Evolutionary conservation across 2,113 vertebrate genomes (phyloP).

Genomic region (Entosphenus tridentatus): DNA sequence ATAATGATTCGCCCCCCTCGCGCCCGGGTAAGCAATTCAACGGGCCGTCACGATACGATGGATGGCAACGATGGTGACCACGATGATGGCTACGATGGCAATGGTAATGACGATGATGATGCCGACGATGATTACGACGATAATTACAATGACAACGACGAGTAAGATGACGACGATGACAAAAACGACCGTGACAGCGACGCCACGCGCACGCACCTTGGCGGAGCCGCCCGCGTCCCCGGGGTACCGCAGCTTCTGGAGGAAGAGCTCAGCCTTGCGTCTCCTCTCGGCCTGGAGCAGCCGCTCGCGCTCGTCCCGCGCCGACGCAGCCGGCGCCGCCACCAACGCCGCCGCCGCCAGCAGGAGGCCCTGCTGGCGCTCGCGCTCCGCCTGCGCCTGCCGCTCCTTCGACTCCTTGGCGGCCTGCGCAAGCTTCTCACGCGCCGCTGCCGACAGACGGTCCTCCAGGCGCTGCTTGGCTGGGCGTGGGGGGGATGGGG

Average conservation of each 20-base stretch:
- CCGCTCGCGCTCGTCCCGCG: constrained; percentile 70
- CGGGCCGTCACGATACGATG: too few relatives aligned
- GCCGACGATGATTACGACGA: too few relatives aligned
- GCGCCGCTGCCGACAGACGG: constrained; percentile 74
- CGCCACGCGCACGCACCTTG: too few relatives aligned
- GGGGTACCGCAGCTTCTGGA: constrained; percentile 60
- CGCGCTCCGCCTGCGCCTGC: constrained; percentile 81
- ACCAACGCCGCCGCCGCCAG: constrained; percentile 51
- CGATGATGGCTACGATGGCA: too few relatives aligned
- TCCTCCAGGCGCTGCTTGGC: constrained; percentile 93
- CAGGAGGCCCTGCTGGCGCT: constrained; percentile 59
- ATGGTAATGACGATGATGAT: too few relatives aligned
- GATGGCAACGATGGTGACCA: too few relatives aligned
- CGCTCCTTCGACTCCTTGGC: constrained; percentile 96
- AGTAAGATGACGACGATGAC: too few relatives aligned
- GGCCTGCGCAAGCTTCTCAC: constrained; percentile 88
- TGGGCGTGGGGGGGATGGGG: constrained; percentile 13
- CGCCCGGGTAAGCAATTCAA: too few relatives aligned
- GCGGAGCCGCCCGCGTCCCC: constrained; percentile 23
- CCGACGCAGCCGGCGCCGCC: constrained; percentile 83
- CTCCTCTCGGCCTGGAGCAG: constrained; percentile 91
- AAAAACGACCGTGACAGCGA: too few relatives aligned
- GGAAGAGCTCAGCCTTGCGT: constrained; percentile 71
- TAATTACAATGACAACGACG: too few relatives aligned
- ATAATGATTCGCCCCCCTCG: too few relatives aligned